Base-by-base conservation (phyloP, 2,888 invertebrate genomes). In the Tenthredo livida region DNA sequence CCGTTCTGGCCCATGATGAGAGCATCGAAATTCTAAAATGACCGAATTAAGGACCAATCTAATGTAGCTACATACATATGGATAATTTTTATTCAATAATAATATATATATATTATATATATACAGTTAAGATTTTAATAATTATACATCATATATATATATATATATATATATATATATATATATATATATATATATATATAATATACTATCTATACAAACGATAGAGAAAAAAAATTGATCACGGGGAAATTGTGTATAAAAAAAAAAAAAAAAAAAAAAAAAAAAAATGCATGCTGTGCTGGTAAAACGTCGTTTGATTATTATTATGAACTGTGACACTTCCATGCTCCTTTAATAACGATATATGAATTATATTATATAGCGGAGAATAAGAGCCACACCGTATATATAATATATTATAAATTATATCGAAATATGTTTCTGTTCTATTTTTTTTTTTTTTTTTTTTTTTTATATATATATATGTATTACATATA, bases 211-310 rank as follows among this genome's bases (percentile, higher is more conserved):
- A 54, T n/a, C 58, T 33, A 33, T 61, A 58, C 4, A 58, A n/a
- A 15, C 58, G 9, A 54, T 4, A 58, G 6, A 9, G 17, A 61
- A 15, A 80, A 80, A 17, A 9, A 80, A 80, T 80, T 70, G 87
- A 88, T 87, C 88, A 86, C 87, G 88, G 87, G 89, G 88, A 88
- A 90, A 88, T 87, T 88, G 86, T 85, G 87, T 88, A 89, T 88
- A 86, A 88, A 88, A 47, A 47, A 47, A 47, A 47, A 47, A 47
- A 47, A 12, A 10, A 43, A 43, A 43, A 12, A 43, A 43, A 43
- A 12, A 10, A 43, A 43, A 43, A 43, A 10, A 82, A 86, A 86
- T 78, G 86, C 84, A 82, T 54, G 29, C 43, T 65, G 12, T 61
- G 82, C 78, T 85, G 37, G 29, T 80, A 54, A 77, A 12, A 54